Evolutionary conservation across 2,797 vertebrate species (phyloP), one percentile per base, ranked within the genome.

Genomic region (Odontamblyopus lacepedii): DNA sequence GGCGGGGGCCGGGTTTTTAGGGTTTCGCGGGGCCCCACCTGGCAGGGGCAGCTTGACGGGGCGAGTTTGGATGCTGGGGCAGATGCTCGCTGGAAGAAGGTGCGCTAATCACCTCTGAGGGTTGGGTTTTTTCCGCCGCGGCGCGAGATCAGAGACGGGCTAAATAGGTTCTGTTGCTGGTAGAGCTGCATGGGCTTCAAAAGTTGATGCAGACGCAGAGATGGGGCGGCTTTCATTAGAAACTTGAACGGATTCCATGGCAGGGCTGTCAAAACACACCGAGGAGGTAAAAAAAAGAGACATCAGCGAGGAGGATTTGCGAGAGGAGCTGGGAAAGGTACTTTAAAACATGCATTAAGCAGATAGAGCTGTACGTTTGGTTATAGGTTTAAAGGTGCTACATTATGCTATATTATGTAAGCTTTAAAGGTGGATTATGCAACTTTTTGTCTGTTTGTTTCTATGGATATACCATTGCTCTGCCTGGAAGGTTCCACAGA

Each of bases 41-140:
- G 85, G 76, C 55, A 51, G 77, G 77, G 84, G 82, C 83, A 83
- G 81, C 83, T 79, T 9, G 61, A 61, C 63, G 9, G 64, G 72
- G 66, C 71, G 23, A 29, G 72, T 64, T 53, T n/a, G 4, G 16
- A 16, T 66, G 67, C 76, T 74, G 73, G 0, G 44, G 75, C 91
- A 92, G 88, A 85, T 91, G 91, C 81, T 35, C 16, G 72, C 19
- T 71, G 72, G 73, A 70, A 83, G 80, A 75, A 81, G 83, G 68
- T 66, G 1, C 75, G 51, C 85, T 91, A 91, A 91, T 91, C 79
- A 92, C 86, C 85, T 89, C 78, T 26, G 86, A 90, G 88, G 86
- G 78, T 86, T 80, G 85, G 78, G 32, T 35, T 61, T 61, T 61
- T 61, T 38, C 4, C 61, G 53, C 76, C 81, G 27, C 69, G 86